These are phyloP conservation scores for Lycophotia porphyrea DNA, from an alignment of 2,888 invertebrate species.

Conservation along the genomic window DNA sequence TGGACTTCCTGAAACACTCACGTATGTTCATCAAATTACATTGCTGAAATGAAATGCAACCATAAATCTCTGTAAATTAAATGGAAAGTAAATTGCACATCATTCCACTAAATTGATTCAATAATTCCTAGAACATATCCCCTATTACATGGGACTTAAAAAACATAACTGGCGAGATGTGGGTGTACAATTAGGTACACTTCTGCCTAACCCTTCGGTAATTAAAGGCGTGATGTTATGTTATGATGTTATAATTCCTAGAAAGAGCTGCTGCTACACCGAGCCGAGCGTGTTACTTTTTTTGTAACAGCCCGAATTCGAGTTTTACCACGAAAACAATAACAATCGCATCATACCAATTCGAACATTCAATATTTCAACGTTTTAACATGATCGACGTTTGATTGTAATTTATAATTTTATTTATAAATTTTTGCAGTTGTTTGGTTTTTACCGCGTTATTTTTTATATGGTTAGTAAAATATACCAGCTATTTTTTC, in stretches of 20 bases:
- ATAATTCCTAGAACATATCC: constrained; percentile 5
- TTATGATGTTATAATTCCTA: constrained; percentile 12
- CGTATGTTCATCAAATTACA: not conserved
- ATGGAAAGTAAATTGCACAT: not conserved
- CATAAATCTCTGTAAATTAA: constrained; percentile 3
- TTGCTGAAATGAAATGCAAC: not conserved
- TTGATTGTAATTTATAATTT: constrained; percentile 6
- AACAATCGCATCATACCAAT: constrained; percentile 7
- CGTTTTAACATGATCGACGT: constrained; percentile 16
- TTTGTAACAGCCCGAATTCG: constrained; percentile 4
- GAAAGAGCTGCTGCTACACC: not conserved
- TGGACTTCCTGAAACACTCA: not conserved
- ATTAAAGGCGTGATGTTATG: too few species aligned
- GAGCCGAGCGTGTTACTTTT: too few species aligned
- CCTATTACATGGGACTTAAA: too few species aligned
- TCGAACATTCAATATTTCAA: constrained; percentile 1
- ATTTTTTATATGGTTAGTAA: not conserved
- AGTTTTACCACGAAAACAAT: not conserved
- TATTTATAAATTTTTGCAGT: not conserved
- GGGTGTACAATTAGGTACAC: too few species aligned
- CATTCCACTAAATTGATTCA: not conserved
- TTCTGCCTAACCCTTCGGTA: too few species aligned
- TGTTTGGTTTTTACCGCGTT: not conserved
- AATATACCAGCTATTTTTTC: not conserved
- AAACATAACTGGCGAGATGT: too few species aligned